Base-by-base conservation (phyloP, 2,888 invertebrate species). In the Cheilosia variabilis region DNA sequence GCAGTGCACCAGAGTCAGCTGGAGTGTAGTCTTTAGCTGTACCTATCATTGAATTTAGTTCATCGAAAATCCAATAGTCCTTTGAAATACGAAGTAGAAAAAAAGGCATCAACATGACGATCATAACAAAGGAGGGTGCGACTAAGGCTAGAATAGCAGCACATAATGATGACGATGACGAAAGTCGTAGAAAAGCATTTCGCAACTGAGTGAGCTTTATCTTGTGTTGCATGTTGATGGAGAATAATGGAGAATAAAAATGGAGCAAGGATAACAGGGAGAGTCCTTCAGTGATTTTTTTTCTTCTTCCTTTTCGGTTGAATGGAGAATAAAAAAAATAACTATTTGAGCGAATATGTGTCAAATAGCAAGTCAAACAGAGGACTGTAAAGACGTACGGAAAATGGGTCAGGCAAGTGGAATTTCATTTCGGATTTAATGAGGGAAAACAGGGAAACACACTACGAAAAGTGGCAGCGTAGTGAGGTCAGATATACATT, bases 191-290 rank as follows among this genome's bases (percentile, higher is more conserved):
- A 45, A 72, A 60, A 62, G 45, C 47, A 57, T 68, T 78, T 71
- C 66, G 68, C 55, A 82, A 68, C 78, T 73, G 57, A 68, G 63
- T 78, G 73, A 78, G 60, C 47, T 66, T 55, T 45, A 50, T 65
- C 27, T 22, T 63, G 52, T 69, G 68, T 60, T 15, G 34, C 34
- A 65, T 37, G 71, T 50, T 27, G n/a, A 58, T 58, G 37, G 43
- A 60, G 27, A 58, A 72, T 41, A 72, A 72, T 52, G 34, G 27
- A 47, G 37, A 13, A 53, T 47, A 78, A 78, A 84, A 71, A 75
- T 86, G 80, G 84, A 76, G 69, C 84, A 80, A 76, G 80, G 79
- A 84, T 84, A 79, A 58, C 73, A 76, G 53, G 66, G 73, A 55
- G 53, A 53, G 66, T 52, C 66, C 65, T 77, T 83, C 41, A 55